Evolutionary conservation across 2,888 invertebrate genomes (phyloP), one percentile per base, ranked within the genome.

Genomic region (Melieria picta): DNA sequence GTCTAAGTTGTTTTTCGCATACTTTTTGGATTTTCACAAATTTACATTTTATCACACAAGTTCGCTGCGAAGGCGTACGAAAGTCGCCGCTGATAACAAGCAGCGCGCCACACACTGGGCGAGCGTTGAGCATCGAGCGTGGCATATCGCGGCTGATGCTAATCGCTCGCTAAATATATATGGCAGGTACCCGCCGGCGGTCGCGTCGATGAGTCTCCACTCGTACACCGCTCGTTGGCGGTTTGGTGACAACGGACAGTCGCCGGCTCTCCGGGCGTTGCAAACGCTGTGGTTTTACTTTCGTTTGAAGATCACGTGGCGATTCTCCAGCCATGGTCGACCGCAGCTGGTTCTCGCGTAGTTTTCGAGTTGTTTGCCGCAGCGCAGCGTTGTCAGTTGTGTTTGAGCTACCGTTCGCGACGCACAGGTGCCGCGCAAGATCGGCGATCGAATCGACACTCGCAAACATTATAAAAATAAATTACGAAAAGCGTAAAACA

Each of bases 381-480:
- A 56, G 52, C 45, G 52, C 43, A 11, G 43, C 67, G 60, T n/a
- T 61, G 67, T 48, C 67, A 60, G 67, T 67, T 67, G 67, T 60
- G 61, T 67, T 61, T 13, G 52, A 67, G 47, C 57, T 50, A 43
- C 60, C 67, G 60, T 9, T 45, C 60, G 30, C 13, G 43, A 52
- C 45, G 60, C 11, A 16, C 52, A 61, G 52, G 43, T 67, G 60
- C 7, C 42, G 6, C 67, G 67, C 60, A 52, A 48, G 43, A 43
- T 60, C 9, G n/a, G 5, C 43, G 50, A 61, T 5, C 9, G 10
- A 61, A 50, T 13, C 43, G 13, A 52, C 50, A 42, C 57, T 16
- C 9, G 42, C 13, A 60, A 67, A 50, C 7, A 30, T 48, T 10
- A 10, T 60, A 60, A 16, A 30, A 30, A 30, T 30, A 30, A 30